Base-by-base conservation (phyloP, 2,888 invertebrate species). In the Cancer borealis region DNA sequence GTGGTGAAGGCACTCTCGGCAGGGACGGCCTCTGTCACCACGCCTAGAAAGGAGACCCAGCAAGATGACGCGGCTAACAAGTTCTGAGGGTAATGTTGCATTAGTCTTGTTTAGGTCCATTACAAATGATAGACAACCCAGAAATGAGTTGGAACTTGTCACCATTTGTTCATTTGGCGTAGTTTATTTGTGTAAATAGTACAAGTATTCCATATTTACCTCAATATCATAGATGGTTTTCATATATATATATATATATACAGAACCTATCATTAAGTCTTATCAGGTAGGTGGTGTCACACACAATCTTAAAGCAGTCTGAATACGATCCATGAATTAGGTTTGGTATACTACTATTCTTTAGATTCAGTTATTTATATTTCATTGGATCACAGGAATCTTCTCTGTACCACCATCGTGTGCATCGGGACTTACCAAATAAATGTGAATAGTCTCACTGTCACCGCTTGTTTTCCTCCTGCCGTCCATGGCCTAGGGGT, bases 1-100 rank as follows among this genome's bases (percentile, higher is more conserved):
- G 94, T 92, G 39, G 92, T 94, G n/a, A 46, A 49, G 21, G 92
- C 94, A 3, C 60, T 91, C n/a, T 60, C 91, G 4, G 39, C 54
- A 4, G 54, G 30, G 21, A n/a, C 92, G 30, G 88, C 92, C 30
- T 39, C 45, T 17, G 39, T 26, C n/a, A 17, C 10, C 54, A 8
- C n/a, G 49, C 89, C 60, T 66, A 92, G n/a, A 39, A 47, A 84
- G 30, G 79, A 92, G n/a, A 5, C 45, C 26, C 79, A 92, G 12
- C 14, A 30, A 17, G 30, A 14, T 39, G 39, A 14, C 8, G 84
- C 14, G 8, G 26, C 73, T 26, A 73, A 73, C 6, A 17, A 60
- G 60, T 60, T 60, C 21, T 73, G 73, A 73, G 73, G 26, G 73
- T 73, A 73, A 73, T 26, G 73, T 73, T 26, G n/a, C 8, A 26